Percentiles rank a stretch among this genome's conserved stretches.
Conservation (phyloP, 2,797 vertebrate genomes). For the Sparus aurata region DNA sequence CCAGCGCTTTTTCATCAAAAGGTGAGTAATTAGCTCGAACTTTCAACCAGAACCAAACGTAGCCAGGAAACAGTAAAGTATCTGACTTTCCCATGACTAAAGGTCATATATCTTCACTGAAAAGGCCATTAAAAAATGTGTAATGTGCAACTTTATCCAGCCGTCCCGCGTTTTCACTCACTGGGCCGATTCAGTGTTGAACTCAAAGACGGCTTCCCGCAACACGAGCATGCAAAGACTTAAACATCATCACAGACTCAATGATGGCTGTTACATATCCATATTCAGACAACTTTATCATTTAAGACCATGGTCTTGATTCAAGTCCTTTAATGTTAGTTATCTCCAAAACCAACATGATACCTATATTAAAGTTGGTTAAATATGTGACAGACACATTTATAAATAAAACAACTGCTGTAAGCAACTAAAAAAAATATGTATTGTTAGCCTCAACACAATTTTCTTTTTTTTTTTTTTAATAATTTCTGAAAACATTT, state of each 20-base stretch:
- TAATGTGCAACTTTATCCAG: constrained; percentile 51
- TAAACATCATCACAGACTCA: constrained; percentile 17
- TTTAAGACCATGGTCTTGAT: neutral
- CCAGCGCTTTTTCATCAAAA: constrained; percentile 57
- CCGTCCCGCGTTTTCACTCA: constrained; percentile 50
- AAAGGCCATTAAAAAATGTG: constrained; percentile 41
- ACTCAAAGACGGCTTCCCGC: constrained; percentile 26
- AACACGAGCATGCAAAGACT: constrained; percentile 10
- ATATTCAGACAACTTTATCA: neutral
- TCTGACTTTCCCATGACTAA: constrained; percentile 73
- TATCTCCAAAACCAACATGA: neutral
- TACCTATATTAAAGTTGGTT: too few relatives aligned
- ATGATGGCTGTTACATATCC: neutral
- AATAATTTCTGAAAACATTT: neutral
- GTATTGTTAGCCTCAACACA: too few relatives aligned
- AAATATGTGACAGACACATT: too few relatives aligned
- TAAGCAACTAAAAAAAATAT: too few relatives aligned
- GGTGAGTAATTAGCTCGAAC: constrained; percentile 65
- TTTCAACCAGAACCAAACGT: constrained; percentile 49
- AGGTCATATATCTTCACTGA: constrained; percentile 61
- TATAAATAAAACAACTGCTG: too few relatives aligned
- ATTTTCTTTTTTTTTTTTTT: too few relatives aligned
- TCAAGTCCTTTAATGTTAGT: too few relatives aligned
- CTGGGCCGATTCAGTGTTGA: constrained; percentile 24
- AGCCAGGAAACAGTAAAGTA: constrained; percentile 62